These are phyloP conservation scores for Auanema sp. DNA, from an alignment of 2,888 invertebrate genomes.

Conservation along the genomic window DNA sequence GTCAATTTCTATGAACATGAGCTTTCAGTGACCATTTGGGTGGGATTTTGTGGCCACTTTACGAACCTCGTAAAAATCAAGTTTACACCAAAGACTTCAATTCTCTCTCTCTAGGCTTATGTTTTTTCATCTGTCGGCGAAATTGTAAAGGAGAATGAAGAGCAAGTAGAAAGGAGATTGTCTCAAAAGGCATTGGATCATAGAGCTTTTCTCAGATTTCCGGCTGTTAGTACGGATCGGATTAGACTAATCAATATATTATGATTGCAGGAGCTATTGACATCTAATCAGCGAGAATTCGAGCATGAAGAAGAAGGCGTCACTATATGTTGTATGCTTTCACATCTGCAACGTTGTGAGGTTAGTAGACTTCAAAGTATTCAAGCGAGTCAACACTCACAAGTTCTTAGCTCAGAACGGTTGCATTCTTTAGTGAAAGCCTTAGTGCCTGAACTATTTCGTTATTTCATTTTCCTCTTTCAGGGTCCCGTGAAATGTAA, in stretches of 20 bases:
- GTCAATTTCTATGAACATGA: constrained; percentile 43
- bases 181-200: constrained; percentile 47
- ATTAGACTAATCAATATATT: not conserved
- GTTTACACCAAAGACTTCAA: not conserved
- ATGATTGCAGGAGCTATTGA: constrained; percentile 37
- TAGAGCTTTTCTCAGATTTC: constrained; percentile 54
- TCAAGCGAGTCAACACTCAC: not conserved
- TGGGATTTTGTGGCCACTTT: constrained; percentile 63
- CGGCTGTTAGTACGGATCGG: constrained; percentile 1
- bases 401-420: constrained; percentile 1
- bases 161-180: constrained; percentile 23
- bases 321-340: constrained; percentile 53
- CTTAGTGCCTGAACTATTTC: not conserved
- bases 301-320: constrained; percentile 59
- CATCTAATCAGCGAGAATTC: constrained; percentile 41
- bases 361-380: constrained; percentile 19
- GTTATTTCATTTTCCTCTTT: constrained; percentile 11
- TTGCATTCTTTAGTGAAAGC: constrained; percentile 7
- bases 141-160: constrained; percentile 24
- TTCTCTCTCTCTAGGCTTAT: constrained; percentile 41
- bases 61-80: constrained; percentile 52
- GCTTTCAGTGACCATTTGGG: constrained; percentile 59
- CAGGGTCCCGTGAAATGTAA: constrained; percentile 41
- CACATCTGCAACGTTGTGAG: constrained; percentile 52
- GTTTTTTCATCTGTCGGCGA: constrained; percentile 56